phyloP scores from a whole-genome alignment of 2,888 invertebrate genomes.

The Mayetiola destructor region DNA sequence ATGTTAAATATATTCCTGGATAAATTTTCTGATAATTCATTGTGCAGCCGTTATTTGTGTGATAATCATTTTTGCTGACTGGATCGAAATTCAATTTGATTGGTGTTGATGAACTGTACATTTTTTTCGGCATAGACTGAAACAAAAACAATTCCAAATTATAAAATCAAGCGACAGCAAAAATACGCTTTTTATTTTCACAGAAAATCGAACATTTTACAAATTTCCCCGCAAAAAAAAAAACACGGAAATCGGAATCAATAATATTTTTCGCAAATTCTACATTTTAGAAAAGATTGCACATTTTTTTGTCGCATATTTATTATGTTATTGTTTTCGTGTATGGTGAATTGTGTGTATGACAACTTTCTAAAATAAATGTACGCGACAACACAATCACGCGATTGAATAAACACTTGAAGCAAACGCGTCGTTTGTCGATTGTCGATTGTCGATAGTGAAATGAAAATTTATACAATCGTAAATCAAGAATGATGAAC shows the following conservation, averaged over 20 bases:
- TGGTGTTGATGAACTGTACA: slow-evolving; percentile 4
- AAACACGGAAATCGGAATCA: neutral
- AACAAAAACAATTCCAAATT: no score
- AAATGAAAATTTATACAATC: no score
- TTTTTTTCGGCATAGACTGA: neutral
- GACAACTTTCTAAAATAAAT: slow-evolving; percentile 13
- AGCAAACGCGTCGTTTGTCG: neutral
- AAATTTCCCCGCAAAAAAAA: neutral
- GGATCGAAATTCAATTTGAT: slow-evolving; percentile 3
- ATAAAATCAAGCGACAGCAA: no score
- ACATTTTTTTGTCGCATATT: neutral
- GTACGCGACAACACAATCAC: neutral
- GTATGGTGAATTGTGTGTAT: neutral
- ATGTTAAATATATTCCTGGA: slow-evolving; percentile 26
- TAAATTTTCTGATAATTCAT: slow-evolving; percentile 22
- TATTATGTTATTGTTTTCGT: neutral
- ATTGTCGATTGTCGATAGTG: no score
- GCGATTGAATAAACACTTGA: neutral
- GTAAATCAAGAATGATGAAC: no score
- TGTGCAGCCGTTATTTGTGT: neutral
- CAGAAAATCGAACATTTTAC: neutral
- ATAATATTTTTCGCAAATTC: neutral
- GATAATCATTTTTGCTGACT: neutral
- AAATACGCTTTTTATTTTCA: no score
- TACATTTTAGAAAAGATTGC: neutral